Percentiles rank a stretch among this genome's conserved stretches.
Conservation (phyloP, 1,140 invertebrate species). For the Drosophila chauvacae region DNA sequence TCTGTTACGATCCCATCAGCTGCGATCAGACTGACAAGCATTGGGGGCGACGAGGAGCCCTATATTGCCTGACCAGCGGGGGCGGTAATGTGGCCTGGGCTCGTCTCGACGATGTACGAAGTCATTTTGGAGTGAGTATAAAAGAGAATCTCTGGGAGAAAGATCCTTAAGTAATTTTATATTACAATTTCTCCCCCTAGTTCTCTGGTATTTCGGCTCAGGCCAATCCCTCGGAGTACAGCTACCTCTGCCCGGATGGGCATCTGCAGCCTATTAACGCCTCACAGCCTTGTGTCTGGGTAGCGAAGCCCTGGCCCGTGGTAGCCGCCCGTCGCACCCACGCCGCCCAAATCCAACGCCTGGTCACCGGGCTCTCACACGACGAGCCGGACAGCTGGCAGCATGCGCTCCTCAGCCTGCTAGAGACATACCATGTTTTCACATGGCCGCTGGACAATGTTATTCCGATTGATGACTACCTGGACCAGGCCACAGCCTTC, state of each 20-base stretch:
- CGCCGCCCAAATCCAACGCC: slow-evolving; percentile 86
- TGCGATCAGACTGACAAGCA: slow-evolving; percentile 91
- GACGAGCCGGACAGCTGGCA: slow-evolving; percentile 85
- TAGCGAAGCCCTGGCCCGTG: slow-evolving; percentile 90
- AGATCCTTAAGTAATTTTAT: neutral
- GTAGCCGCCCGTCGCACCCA: slow-evolving; percentile 87
- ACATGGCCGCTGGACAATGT: slow-evolving; percentile 85
- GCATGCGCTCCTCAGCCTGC: slow-evolving; percentile 85
- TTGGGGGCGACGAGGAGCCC: slow-evolving; percentile 91
- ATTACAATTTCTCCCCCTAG: slow-evolving; percentile 29
- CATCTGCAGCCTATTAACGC: slow-evolving; percentile 87
- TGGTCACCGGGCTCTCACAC: slow-evolving; percentile 85
- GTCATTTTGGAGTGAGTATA: slow-evolving; percentile 88
- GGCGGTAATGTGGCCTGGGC: slow-evolving; percentile 93
- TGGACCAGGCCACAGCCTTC: slow-evolving; percentile 87
- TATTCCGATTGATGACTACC: slow-evolving; percentile 86
- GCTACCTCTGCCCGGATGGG: slow-evolving; percentile 93
- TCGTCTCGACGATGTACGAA: slow-evolving; percentile 87
- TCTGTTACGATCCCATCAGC: slow-evolving; percentile 87
- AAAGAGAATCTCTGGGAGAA: too few species aligned
- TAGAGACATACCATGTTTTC: slow-evolving; percentile 85
- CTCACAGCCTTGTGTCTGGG: slow-evolving; percentile 89
- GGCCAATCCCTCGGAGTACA: slow-evolving; percentile 86
- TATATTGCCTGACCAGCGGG: slow-evolving; percentile 91
- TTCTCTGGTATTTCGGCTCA: slow-evolving; percentile 72